These are phyloP conservation scores for Poecilia velifera DNA, from an alignment of 2,797 vertebrate genomes.

Conservation along the genomic window DNA sequence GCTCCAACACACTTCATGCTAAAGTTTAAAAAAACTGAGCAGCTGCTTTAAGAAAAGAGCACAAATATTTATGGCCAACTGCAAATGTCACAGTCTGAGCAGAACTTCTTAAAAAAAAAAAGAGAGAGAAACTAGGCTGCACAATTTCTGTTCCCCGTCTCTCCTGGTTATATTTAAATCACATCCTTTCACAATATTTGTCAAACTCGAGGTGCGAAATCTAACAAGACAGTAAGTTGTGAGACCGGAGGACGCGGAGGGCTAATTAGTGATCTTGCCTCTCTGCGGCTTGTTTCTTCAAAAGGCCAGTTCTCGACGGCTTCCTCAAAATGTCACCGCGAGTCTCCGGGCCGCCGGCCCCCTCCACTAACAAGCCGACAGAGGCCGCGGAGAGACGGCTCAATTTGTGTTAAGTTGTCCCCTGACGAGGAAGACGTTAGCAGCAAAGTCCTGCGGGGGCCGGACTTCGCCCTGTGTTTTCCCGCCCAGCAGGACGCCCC, in stretches of 20 bases:
- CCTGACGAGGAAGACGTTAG: conserved; percentile 66
- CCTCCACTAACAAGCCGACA: conserved; percentile 72
- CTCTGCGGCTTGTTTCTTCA: conserved; percentile 68
- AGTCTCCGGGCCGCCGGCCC: conserved; percentile 64
- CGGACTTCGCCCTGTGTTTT: conserved; percentile 28
- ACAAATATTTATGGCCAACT: conserved; percentile 20
- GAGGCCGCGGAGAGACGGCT: conserved; percentile 61
- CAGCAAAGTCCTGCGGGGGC: conserved; percentile 49
- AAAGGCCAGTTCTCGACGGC: conserved; percentile 73
- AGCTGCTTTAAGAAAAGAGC: conserved; percentile 23
- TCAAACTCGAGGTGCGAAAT: conserved; percentile 65
- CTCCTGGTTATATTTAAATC: conserved; percentile 48
- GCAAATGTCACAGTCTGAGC: conserved; percentile 40
- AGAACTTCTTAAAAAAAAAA: conserved; percentile 13
- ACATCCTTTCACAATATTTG: conserved; percentile 61
- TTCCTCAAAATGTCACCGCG: conserved; percentile 77
- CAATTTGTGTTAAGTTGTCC: conserved; percentile 71
- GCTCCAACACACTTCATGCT: neutral
- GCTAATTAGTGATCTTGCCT: conserved; percentile 76
- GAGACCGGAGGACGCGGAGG: conserved; percentile 59
- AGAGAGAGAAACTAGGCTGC: neutral
- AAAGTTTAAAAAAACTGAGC: conserved; percentile 21
- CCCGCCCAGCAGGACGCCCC: conserved; percentile 31
- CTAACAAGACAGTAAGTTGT: conserved; percentile 71
- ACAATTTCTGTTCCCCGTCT: conserved; percentile 19